These are phyloP conservation scores for Drosophila kepulauana DNA, from an alignment of 1,140 invertebrate species.

Conservation along the genomic window DNA sequence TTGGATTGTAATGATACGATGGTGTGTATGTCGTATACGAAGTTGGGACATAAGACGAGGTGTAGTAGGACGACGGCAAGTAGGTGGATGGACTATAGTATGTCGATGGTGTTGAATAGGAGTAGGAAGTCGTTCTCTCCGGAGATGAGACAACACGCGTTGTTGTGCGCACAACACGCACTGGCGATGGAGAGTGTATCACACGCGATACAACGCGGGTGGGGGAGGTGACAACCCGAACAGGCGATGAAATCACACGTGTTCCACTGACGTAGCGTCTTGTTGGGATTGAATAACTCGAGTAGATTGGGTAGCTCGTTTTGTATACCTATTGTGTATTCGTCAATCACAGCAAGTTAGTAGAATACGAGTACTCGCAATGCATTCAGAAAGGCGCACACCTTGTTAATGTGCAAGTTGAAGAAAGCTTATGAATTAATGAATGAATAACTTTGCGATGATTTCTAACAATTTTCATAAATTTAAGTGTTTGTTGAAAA, in stretches of 20 bases:
- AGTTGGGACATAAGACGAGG: slow-evolving; percentile 72
- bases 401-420: slow-evolving; percentile 10
- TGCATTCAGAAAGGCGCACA: slow-evolving; percentile 4
- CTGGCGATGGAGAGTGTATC: slow-evolving; percentile 85
- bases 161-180: slow-evolving; percentile 86
- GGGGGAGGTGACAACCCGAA: slow-evolving; percentile 84
- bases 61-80: slow-evolving; percentile 87
- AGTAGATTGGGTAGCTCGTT: slow-evolving; percentile 84
- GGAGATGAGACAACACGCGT: slow-evolving; percentile 86
- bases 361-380: slow-evolving; percentile 7
- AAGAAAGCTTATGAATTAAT: slow-evolving; percentile 1
- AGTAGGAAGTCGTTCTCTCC: slow-evolving; percentile 72
- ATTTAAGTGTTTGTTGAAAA: neutral
- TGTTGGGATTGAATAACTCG: slow-evolving; percentile 86
- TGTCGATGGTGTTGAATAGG: slow-evolving; percentile 67
- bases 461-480: neutral
- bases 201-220: slow-evolving; percentile 76
- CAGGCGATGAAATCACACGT: slow-evolving; percentile 77
- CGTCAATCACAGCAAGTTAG: slow-evolving; percentile 39
- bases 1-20: slow-evolving; percentile 77
- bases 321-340: slow-evolving; percentile 77
- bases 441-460: neutral
- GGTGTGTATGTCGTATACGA: slow-evolving; percentile 79
- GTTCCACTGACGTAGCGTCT: slow-evolving; percentile 75
- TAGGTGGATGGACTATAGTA: slow-evolving; percentile 69